These are phyloP conservation scores for Meloidogyne floridensis DNA, from an alignment of 1,140 invertebrate genomes.

Conservation along the genomic window DNA sequence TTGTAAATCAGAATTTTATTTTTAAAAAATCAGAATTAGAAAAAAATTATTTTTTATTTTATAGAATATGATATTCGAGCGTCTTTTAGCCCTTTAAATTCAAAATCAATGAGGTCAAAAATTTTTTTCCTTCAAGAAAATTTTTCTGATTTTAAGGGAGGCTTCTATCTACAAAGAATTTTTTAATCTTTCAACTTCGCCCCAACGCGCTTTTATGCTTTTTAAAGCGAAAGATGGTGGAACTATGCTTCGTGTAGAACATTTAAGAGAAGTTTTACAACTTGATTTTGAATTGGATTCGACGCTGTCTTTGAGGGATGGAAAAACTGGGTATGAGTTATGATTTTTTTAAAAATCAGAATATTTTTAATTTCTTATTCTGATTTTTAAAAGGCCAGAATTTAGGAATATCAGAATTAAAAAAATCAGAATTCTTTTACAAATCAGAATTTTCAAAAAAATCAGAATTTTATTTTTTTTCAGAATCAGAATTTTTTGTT, in stretches of 20 bases:
- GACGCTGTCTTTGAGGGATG: not conserved
- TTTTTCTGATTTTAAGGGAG: constrained; percentile 3
- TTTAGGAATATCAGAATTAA: too few relatives aligned
- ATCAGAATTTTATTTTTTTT: not conserved
- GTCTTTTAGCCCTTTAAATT: constrained; percentile 25
- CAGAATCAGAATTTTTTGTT: not conserved
- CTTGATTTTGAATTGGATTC: not conserved
- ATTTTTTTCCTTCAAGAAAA: not conserved
- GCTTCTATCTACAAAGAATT: constrained; percentile 17
- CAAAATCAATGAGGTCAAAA: constrained; percentile 21
- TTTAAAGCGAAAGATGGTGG: constrained; percentile 26
- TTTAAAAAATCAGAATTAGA: not conserved
- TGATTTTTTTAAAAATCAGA: not conserved
- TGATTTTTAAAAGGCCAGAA: too few relatives aligned
- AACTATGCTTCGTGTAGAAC: not conserved
- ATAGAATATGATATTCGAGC: constrained; percentile 29
- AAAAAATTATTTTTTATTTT: not conserved
- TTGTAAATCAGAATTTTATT: too few relatives aligned
- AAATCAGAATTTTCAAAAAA: not conserved
- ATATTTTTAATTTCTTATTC: not conserved
- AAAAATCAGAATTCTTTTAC: not conserved
- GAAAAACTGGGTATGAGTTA: not conserved
- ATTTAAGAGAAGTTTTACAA: constrained; percentile 17
- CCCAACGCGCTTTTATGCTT: constrained; percentile 21
- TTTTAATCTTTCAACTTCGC: constrained; percentile 23